Conservation (phyloP, 1,140 invertebrate genomes). For the Hermatobates lingyangjiaoensis region DNA sequence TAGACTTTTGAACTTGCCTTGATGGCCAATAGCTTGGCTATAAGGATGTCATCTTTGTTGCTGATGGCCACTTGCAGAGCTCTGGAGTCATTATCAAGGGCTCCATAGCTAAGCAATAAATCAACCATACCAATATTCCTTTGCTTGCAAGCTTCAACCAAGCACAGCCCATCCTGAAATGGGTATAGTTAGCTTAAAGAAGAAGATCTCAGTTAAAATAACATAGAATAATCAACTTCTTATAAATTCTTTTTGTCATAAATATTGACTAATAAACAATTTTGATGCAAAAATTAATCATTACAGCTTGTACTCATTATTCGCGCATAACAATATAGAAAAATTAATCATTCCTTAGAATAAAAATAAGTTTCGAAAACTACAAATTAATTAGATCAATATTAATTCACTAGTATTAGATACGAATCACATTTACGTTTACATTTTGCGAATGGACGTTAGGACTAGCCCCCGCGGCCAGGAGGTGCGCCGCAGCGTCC, state of each 20-base stretch:
- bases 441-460: conserved; percentile 29
- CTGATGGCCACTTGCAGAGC: conserved; percentile 52
- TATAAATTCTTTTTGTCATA: too few species aligned
- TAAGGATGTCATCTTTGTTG: conserved; percentile 42
- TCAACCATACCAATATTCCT: conserved; percentile 43
- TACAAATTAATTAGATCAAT: too few species aligned
- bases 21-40: conserved; percentile 53
- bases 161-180: conserved; percentile 24
- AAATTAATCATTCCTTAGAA: too few species aligned
- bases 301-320: neutral
- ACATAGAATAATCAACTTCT: too few species aligned
- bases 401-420: too few species aligned
- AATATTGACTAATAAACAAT: too few species aligned
- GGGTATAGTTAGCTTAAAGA: neutral
- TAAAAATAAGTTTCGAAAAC: too few species aligned
- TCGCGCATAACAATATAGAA: neutral
- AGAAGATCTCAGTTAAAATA: too few species aligned
- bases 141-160: conserved; percentile 53
- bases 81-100: conserved; percentile 66
- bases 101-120: conserved; percentile 65
- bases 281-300: neutral
- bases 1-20: conserved; percentile 33
- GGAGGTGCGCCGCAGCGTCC: conserved; percentile 48
- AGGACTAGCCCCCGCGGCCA: conserved; percentile 52
- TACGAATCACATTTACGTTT: neutral